These are phyloP conservation scores for Agrochola lota DNA, from an alignment of 2,888 invertebrate species.

Conservation along the genomic window DNA sequence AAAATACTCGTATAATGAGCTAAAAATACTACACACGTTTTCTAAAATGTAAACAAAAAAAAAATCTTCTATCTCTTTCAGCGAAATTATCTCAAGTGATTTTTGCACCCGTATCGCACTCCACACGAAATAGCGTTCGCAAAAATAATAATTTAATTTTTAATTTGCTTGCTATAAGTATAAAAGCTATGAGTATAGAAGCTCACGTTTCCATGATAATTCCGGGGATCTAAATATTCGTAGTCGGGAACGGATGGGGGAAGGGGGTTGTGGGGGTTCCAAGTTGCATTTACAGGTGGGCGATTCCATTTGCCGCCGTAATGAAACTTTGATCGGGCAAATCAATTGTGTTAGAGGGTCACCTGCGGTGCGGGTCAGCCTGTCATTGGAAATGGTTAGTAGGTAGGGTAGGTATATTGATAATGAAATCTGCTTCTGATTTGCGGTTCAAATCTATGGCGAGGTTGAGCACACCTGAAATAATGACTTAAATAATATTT, in stretches of 20 bases:
- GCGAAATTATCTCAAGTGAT: not conserved
- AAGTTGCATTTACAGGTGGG: constrained; percentile 64
- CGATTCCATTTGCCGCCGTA: constrained; percentile 57
- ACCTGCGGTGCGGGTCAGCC: constrained; percentile 20
- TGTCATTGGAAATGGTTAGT: constrained; percentile 25
- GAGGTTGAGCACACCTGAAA: constrained; percentile 3
- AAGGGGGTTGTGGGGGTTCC: constrained; percentile 1
- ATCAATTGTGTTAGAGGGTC: constrained; percentile 57
- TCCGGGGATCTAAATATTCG: constrained; percentile 50
- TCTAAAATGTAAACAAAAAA: not conserved
- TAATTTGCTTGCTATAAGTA: constrained; percentile 43
- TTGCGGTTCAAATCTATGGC: not conserved
- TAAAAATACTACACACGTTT: not conserved
- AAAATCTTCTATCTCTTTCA: not conserved
- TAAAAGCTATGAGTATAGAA: too few species aligned
- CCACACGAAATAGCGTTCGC: constrained; percentile 9
- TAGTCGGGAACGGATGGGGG: constrained; percentile 7
- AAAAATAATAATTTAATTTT: constrained; percentile 45
- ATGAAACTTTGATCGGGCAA: constrained; percentile 62
- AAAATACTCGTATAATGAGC: not conserved
- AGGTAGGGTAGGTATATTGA: not conserved
- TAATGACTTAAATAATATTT: not conserved
- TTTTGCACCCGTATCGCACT: constrained; percentile 10
- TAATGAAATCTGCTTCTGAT: not conserved
- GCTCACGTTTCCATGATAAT: constrained; percentile 38